Percentiles rank a stretch among this genome's conserved stretches.
These are phyloP conservation scores for Harmothoe impar DNA, from an alignment of 2,888 invertebrate species.

Conservation along the genomic window DNA sequence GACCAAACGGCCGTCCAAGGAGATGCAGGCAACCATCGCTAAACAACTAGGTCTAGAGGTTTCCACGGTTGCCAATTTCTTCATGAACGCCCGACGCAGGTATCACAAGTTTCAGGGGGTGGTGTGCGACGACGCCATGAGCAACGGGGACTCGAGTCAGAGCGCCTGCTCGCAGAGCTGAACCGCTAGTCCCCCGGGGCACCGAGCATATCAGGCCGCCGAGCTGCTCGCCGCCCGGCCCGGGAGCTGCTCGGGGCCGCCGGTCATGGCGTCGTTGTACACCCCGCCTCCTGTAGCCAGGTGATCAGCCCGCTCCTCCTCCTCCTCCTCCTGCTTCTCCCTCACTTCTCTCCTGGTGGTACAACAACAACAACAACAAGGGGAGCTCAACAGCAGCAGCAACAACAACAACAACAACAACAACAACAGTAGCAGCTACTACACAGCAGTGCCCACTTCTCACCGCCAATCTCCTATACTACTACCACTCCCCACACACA, in stretches of 20 bases:
- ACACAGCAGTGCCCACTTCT: background rate
- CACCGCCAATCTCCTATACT: background rate
- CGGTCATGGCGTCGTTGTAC: background rate
- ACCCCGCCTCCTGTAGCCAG: background rate
- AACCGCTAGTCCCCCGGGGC: background rate
- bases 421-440: background rate
- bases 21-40: constrained; percentile 99
- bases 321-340: background rate
- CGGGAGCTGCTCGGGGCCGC: constrained; percentile 8
- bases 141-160: constrained; percentile 60
- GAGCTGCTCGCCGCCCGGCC: background rate
- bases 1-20: constrained; percentile 99
- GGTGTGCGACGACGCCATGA: constrained; percentile 54
- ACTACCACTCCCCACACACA: background rate
- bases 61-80: constrained; percentile 99
- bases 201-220: constrained; percentile 6
- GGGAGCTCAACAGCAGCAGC: background rate
- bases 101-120: constrained; percentile 70
- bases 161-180: constrained; percentile 60
- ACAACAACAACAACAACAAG: background rate
- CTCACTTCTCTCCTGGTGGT: background rate
- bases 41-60: constrained; percentile 97
- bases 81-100: constrained; percentile 99
- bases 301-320: background rate
- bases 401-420: background rate